Base-by-base conservation (phyloP, 2,888 invertebrate species). In the Caenorhabditis becei region DNA sequence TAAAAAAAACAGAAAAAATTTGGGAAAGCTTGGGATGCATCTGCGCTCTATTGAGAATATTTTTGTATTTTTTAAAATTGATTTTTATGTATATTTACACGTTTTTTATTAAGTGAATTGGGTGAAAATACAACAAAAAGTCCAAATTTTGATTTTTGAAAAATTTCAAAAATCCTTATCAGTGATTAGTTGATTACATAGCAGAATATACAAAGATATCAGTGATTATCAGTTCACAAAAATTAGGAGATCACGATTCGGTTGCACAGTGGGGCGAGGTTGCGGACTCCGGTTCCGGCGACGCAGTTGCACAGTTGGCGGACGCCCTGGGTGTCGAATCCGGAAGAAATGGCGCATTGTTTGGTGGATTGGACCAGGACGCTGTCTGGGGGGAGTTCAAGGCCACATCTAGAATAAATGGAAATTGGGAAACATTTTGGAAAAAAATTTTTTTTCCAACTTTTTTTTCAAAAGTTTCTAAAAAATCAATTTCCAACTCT, bases 361-460 rank as follows among this genome's bases (percentile, higher is more conserved):
- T 90, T 90, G 53, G 87, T 88, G 11, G 83, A 77, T 77, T 88
- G 87, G 16, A 90, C 88, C 18, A 90, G 82, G 23, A 88, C 84
- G 58, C 82, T 86, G 80, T 90, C 90, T 18, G 90, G 72, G 11
- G 90, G 90, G 8, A 89, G 83, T 18, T 86, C 86, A n/a, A 90
- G 86, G 18, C 90, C 90, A 66, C 89, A 89, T 41, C 86, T 86
- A n/a, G n/a, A n/a, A n/a, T n/a, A n/a, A n/a, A n/a, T n/a, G n/a
- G n/a, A n/a, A n/a, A n/a, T n/a, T n/a, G n/a, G n/a, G n/a, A n/a
- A 32, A 10, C 32, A 5, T 18, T 26, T 8, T 24, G 24, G 8
- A 8, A 7, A 24, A 41, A 18, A 32, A 1, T n/a, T 28, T 20
- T 16, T 18, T 16, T 16, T n/a, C 14, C 4, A 11, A 56, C 11